Percentiles rank a stretch among this genome's conserved stretches.
Evolutionary conservation across 1,140 invertebrate genomes (phyloP).

Genomic region (Orchestia grillus): DNA sequence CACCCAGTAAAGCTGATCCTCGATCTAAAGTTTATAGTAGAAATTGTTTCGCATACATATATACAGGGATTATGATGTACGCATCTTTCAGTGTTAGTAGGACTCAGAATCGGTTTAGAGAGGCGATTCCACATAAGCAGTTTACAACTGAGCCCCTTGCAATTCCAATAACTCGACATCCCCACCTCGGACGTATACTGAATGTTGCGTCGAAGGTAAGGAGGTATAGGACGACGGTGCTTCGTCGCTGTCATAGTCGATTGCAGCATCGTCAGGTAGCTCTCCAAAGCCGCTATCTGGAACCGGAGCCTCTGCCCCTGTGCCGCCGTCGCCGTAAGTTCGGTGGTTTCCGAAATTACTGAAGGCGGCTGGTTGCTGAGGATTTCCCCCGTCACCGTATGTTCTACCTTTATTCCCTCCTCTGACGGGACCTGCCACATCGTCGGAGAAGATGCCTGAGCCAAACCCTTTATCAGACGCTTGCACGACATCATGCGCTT

Average conservation of each 20-base stretch:
- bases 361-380: neutral
- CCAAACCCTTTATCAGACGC: neutral
- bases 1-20: neutral
- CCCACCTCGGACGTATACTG: conserved; percentile 30
- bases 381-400: conserved; percentile 8
- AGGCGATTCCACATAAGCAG: neutral
- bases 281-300: neutral
- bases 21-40: neutral
- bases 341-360: neutral
- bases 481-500: conserved; percentile 1
- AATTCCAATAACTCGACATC: neutral
- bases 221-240: neutral
- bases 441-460: neutral
- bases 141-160: neutral
- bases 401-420: neutral
- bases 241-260: neutral
- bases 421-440: neutral
- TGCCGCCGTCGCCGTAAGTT: conserved; percentile 1
- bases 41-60: neutral
- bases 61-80: neutral
- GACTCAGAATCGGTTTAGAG: neutral
- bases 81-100: neutral
- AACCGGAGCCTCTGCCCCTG: neutral
- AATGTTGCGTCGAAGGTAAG: neutral
- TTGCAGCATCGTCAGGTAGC: neutral